Conservation (phyloP, 2,888 invertebrate genomes). For the Campaea margaritaria region DNA sequence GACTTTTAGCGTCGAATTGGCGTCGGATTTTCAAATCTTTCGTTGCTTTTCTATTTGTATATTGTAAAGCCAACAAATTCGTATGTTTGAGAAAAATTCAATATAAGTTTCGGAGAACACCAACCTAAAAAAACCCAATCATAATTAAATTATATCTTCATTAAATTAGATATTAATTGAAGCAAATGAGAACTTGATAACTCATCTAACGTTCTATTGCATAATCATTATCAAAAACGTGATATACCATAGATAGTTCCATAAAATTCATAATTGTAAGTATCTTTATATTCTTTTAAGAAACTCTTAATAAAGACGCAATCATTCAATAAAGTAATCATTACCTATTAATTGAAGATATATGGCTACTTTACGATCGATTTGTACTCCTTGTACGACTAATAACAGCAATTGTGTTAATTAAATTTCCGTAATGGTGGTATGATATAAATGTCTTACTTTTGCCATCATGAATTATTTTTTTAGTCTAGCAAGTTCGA, state of each 20-base stretch:
- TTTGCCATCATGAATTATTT: background rate
- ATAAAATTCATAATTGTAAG: background rate
- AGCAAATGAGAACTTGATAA: no score
- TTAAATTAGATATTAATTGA: no score
- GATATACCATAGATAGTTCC: no score
- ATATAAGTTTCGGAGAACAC: no score
- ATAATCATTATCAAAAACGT: background rate
- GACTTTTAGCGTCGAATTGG: no score
- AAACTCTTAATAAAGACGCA: constrained; percentile 12
- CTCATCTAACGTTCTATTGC: background rate
- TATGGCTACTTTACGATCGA: constrained; percentile 26
- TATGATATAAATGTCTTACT: background rate
- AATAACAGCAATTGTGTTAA: constrained; percentile 55
- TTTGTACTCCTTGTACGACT: constrained; percentile 32
- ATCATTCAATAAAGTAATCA: constrained; percentile 27
- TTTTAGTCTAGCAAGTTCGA: no score
- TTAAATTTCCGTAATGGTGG: constrained; percentile 51
- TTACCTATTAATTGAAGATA: constrained; percentile 24
- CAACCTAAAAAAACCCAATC: no score
- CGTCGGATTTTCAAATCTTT: no score
- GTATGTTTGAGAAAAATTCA: no score
- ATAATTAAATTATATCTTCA: no score
- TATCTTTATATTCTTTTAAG: constrained; percentile 1
- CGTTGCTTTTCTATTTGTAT: no score
- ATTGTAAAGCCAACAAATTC: no score